Percentiles rank a stretch among this genome's conserved stretches.
These are phyloP conservation scores for Edolisoma coerulescens DNA, from an alignment of 2,113 vertebrate genomes.

Conservation along the genomic window DNA sequence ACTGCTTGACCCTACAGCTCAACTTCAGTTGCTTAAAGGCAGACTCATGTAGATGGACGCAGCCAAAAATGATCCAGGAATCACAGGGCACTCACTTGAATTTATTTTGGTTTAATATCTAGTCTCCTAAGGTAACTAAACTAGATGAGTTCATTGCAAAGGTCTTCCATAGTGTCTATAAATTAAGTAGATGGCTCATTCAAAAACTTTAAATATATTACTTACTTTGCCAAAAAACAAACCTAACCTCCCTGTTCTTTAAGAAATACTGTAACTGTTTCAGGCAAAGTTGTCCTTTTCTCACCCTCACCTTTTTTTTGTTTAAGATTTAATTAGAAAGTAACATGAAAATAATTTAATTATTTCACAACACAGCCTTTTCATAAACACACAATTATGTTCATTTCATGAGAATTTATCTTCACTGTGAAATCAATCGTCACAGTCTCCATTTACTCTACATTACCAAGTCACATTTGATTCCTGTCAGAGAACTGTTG, in stretches of 20 bases:
- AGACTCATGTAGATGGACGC: background rate
- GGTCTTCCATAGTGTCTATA: background rate
- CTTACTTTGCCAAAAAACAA: background rate
- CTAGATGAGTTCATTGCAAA: background rate
- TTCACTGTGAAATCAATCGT: constrained; percentile 70
- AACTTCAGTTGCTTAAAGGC: background rate
- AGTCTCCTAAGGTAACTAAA: background rate
- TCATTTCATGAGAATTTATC: constrained; percentile 70
- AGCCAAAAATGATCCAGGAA: background rate
- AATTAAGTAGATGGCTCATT: background rate
- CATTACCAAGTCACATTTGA: constrained; percentile 63
- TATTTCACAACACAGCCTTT: constrained; percentile 54
- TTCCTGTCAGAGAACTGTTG: constrained; percentile 53
- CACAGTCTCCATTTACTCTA: constrained; percentile 56
- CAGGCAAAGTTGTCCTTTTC: background rate
- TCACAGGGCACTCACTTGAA: background rate
- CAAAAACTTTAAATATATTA: constrained; percentile 1
- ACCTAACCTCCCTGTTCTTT: background rate
- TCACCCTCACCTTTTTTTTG: background rate
- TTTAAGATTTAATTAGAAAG: constrained; percentile 42
- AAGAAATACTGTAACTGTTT: background rate
- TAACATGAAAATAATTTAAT: constrained; percentile 56
- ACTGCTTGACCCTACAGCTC: background rate
- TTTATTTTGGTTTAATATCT: background rate
- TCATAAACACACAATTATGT: constrained; percentile 47